A percentile compares a stretch with the other conserved stretches of the same genome.
These are phyloP conservation scores for Cossypha polioptera DNA, from an alignment of 2,797 vertebrate species.

Conservation along the genomic window DNA sequence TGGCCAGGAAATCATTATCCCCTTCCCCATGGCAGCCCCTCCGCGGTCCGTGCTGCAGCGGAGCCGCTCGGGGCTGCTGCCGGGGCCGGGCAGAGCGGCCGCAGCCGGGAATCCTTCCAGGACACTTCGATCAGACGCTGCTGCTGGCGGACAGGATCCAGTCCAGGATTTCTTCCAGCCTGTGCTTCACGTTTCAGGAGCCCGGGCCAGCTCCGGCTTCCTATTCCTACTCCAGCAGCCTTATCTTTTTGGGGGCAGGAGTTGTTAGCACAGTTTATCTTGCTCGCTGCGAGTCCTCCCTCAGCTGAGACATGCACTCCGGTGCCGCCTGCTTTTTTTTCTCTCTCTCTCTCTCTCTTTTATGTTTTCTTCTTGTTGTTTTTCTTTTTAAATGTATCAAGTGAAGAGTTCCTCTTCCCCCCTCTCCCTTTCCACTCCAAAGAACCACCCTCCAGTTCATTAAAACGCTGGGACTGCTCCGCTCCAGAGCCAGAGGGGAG, in stretches of 20 bases:
- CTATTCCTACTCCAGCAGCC: slow-evolving; percentile 45
- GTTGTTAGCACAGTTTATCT: slow-evolving; percentile 60
- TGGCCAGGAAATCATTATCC: slow-evolving; percentile 34
- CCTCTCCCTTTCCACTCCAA: slow-evolving; percentile 36
- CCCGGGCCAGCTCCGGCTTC: slow-evolving; percentile 69
- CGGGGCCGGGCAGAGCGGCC: neutral
- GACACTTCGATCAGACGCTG: neutral
- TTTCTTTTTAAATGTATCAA: slow-evolving; percentile 60
- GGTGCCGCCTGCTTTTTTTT: neutral
- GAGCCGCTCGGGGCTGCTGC: neutral
- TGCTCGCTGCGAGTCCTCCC: slow-evolving; percentile 48
- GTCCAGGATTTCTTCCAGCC: slow-evolving; percentile 80
- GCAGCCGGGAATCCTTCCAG: neutral
- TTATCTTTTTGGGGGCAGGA: slow-evolving; percentile 68
- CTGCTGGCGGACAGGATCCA: slow-evolving; percentile 59
- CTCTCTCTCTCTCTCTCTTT: neutral
- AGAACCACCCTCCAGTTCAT: slow-evolving; percentile 27
- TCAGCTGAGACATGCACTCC: slow-evolving; percentile 31
- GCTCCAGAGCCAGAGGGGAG: slow-evolving; percentile 57
- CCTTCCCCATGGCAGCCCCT: neutral
- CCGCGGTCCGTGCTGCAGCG: neutral
- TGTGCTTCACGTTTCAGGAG: slow-evolving; percentile 52
- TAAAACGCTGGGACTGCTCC: neutral
- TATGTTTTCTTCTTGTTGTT: slow-evolving; percentile 21
- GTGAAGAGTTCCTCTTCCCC: slow-evolving; percentile 58